Evolutionary conservation across 2,888 invertebrate genomes (phyloP).

Genomic region (Drosophila algonquin): DNA sequence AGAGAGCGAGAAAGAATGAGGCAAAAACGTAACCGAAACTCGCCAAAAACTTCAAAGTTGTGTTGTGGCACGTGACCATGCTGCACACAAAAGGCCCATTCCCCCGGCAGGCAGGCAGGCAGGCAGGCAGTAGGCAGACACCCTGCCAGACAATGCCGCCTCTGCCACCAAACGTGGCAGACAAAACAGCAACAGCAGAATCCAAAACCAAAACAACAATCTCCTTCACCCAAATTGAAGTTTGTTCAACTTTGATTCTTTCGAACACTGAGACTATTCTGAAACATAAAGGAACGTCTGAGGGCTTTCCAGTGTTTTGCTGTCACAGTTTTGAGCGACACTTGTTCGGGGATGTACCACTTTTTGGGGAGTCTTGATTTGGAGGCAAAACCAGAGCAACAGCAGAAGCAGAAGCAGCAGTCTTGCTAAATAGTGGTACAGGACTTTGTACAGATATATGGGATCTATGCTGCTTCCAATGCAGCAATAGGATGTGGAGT

Average conservation of each 20-base stretch:
- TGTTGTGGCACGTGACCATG: constrained; percentile 61
- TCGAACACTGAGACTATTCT: background rate
- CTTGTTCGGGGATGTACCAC: background rate
- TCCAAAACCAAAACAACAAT: constrained; percentile 12
- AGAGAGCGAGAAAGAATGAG: too few species aligned
- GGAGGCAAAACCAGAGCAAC: too few species aligned
- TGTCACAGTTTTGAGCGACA: background rate
- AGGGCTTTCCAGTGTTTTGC: background rate
- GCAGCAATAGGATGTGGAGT: too few species aligned
- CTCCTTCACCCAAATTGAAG: constrained; percentile 35
- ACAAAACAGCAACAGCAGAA: constrained; percentile 9
- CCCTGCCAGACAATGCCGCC: background rate
- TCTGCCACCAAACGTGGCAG: background rate
- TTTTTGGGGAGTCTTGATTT: too few species aligned
- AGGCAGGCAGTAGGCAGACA: background rate
- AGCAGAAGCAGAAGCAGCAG: too few species aligned
- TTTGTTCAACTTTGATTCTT: constrained; percentile 46
- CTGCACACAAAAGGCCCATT: constrained; percentile 25
- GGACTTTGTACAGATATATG: too few species aligned
- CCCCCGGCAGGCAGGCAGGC: background rate
- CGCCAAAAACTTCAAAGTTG: constrained; percentile 13
- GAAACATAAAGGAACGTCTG: background rate
- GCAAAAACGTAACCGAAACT: constrained; percentile 19
- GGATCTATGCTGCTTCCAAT: background rate
- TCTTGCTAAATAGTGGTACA: too few species aligned